Base-by-base conservation (phyloP, 2,888 invertebrate species). In the Spodoptera picta region DNA sequence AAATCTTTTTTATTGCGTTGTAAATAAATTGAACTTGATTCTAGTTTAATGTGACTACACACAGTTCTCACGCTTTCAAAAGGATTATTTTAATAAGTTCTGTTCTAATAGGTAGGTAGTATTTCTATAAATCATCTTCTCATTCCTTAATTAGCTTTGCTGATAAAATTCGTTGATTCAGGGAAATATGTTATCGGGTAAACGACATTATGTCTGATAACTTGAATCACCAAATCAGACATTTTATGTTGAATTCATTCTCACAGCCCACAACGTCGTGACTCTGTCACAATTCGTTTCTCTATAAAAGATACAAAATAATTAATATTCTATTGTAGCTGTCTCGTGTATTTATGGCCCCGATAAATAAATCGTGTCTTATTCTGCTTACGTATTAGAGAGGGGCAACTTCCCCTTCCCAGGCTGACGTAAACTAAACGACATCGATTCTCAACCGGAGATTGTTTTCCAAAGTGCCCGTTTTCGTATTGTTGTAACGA, bases 381-480 rank as follows among this genome's bases (percentile, higher is more conserved):
- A 69, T 83, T 86, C 73, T 75, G 83, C 82, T 84, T 82, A 82
- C 83, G 84, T 81, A 69, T 76, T 60, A 41, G 55, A 72, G 70
- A 63, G 69, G 65, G 62, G 36, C 51, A 47, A 36, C 52, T 51
- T 63, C 63, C 71, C 72, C 58, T 62, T 65, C 71, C 64, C 55
- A 56, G 51, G 83, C 82, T 84, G 84, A 85, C 83, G 82, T 81
- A 72, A 77, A 66, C 81, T 70, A 79, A 85, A 82, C 75, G 77
- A 79, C 62, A 65, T 60, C 71, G 70, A 77, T 79, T 81, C 73
- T 74, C 75, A 68, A 67, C 69, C 63, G 69, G 68, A 81, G 77
- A 86, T 86, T 84, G 84, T 83, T 85, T 80, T 82, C 69, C 71
- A 70, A 84, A 81, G 75, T 64, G 68, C 42, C 69, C 56, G 60